Evolutionary conservation across 2,113 vertebrate species (phyloP).

Genomic region (Acanthochromis polyacanthus): DNA sequence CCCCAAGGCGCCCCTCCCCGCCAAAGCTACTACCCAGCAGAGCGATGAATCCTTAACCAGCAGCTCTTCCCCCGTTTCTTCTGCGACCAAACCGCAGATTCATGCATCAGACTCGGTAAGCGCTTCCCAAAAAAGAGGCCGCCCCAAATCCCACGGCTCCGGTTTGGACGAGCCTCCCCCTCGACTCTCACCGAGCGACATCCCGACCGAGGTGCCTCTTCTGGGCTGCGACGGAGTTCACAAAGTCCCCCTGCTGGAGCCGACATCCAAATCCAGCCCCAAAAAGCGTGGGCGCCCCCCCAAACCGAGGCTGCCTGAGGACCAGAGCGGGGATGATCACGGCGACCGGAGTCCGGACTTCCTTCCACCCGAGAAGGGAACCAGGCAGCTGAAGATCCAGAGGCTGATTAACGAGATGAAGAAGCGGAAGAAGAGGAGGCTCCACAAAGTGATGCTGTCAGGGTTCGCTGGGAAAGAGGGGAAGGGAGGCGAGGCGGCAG

Average conservation of each 20-base stretch:
- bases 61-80: slow-evolving; percentile 53
- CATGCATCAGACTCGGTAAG: slow-evolving; percentile 55
- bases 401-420: slow-evolving; percentile 97
- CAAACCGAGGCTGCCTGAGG: slow-evolving; percentile 85
- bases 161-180: slow-evolving; percentile 62
- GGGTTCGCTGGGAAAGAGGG: slow-evolving; percentile 62
- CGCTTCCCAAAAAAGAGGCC: slow-evolving; percentile 87
- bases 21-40: slow-evolving; percentile 56
- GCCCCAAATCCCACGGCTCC: slow-evolving; percentile 79
- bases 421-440: slow-evolving; percentile 94
- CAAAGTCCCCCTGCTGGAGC: slow-evolving; percentile 88
- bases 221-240: slow-evolving; percentile 86
- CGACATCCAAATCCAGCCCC: slow-evolving; percentile 85
- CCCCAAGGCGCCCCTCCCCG: slow-evolving; percentile 58
- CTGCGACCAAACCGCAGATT: slow-evolving; percentile 67
- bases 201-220: slow-evolving; percentile 86
- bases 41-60: slow-evolving; percentile 59
- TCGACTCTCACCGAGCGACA: slow-evolving; percentile 84
- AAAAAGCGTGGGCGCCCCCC: slow-evolving; percentile 94
- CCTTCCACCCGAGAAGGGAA: slow-evolving; percentile 86
- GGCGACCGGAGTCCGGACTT: slow-evolving; percentile 80
- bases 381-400: slow-evolving; percentile 92
- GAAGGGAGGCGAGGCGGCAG: slow-evolving; percentile 41
- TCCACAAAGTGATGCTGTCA: slow-evolving; percentile 90
- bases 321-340: slow-evolving; percentile 67